Evolutionary conservation across 2,888 invertebrate species (phyloP).

Genomic region (Cabera pusaria): DNA sequence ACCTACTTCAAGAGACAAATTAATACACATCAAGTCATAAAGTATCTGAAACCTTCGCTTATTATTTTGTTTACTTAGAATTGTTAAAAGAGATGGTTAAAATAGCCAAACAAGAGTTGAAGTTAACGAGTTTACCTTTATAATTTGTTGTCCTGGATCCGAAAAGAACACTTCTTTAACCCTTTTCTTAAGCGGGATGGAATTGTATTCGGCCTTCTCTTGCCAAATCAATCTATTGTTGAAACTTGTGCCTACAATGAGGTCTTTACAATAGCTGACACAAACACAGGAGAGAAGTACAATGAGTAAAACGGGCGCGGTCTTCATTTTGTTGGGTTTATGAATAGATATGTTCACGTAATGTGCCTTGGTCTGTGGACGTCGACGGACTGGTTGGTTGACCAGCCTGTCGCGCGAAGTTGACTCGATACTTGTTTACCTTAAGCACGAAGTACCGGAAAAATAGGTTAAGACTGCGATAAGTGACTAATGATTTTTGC

Average conservation of each 20-base stretch:
- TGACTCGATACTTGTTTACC: constrained; percentile 50
- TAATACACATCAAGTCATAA: too few species aligned
- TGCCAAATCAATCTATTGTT: constrained; percentile 67
- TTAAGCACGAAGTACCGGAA: constrained; percentile 49
- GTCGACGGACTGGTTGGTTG: constrained; percentile 45
- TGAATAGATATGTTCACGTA: constrained; percentile 32
- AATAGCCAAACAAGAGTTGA: constrained; percentile 1
- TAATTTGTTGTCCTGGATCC: constrained; percentile 72
- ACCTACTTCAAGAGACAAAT: too few species aligned
- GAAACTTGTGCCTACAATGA: constrained; percentile 72
- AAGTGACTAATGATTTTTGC: constrained; percentile 11
- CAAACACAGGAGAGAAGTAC: constrained; percentile 56
- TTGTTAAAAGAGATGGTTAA: too few species aligned
- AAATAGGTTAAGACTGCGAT: constrained; percentile 40
- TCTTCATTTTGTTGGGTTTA: constrained; percentile 57
- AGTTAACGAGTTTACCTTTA: constrained; percentile 75
- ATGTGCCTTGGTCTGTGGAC: constrained; percentile 50
- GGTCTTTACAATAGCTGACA: constrained; percentile 61
- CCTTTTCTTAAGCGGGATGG: constrained; percentile 72
- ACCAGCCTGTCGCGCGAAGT: constrained; percentile 13
- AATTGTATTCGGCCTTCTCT: constrained; percentile 69
- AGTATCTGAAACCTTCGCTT: too few species aligned
- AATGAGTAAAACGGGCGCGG: constrained; percentile 50
- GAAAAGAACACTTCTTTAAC: constrained; percentile 74
- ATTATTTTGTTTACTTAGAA: too few species aligned